Conservation (phyloP, 2,113 vertebrate species). For the Octodon degus region DNA sequence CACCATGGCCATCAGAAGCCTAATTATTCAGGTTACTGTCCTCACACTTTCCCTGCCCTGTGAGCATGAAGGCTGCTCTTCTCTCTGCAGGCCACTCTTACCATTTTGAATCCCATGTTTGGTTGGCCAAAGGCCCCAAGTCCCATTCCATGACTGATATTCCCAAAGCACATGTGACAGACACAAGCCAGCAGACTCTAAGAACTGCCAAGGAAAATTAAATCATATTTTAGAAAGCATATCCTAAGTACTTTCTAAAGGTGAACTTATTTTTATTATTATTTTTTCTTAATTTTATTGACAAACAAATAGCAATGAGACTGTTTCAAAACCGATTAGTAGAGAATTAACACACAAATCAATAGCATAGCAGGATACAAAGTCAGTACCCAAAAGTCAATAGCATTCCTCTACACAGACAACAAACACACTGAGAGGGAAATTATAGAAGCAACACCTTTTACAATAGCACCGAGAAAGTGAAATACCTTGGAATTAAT, state of each 20-base stretch:
- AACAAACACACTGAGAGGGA: too few species aligned
- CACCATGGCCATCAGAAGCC: background rate
- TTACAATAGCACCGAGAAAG: too few species aligned
- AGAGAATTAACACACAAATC: too few species aligned
- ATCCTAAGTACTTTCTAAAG: background rate
- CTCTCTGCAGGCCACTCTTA: background rate
- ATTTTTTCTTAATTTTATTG: too few species aligned
- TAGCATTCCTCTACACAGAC: too few species aligned
- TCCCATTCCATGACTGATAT: background rate
- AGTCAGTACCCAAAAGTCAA: too few species aligned
- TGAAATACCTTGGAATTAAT: too few species aligned
- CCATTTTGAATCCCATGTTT: background rate
- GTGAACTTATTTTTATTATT: background rate
- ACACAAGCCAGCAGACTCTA: background rate
- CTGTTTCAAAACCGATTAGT: too few species aligned
- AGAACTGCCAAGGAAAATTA: background rate
- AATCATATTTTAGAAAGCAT: background rate
- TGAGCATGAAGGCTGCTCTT: background rate
- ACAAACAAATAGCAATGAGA: too few species aligned
- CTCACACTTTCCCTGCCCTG: background rate
- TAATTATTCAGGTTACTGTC: background rate
- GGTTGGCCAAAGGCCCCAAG: background rate
- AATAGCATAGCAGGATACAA: too few species aligned
- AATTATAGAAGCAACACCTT: too few species aligned
- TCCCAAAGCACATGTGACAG: background rate